Base-by-base conservation (phyloP, 2,113 vertebrate species). In the Campylomormyrus numenius region DNA sequence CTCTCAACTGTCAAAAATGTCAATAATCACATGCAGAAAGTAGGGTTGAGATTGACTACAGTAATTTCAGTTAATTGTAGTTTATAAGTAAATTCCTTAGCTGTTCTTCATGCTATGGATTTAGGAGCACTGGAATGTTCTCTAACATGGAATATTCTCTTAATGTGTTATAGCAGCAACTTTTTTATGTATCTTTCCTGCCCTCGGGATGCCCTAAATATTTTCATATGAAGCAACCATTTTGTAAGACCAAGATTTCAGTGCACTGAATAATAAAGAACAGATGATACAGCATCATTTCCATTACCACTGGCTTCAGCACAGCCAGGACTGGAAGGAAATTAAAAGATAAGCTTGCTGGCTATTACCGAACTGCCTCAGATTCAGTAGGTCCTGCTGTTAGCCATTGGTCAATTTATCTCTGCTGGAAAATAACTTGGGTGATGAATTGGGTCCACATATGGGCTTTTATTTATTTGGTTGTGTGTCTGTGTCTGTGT, bases 391-490 rank as follows among this genome's bases (percentile, higher is more conserved):
- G 91, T 83, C 90, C 62, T 88, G 89, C 83, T 70, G 62, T 80
- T 88, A 31, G 85, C 66, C 21, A 50, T 77, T 85, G 89, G 80
- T 58, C 8, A 17, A 90, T 92, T 94, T 94, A 94, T 94, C 93
- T 92, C 83, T 49, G 21, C 21, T 21, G 89, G 88, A 91, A 93
- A 94, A 94, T 94, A 94, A 94, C 90, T 90, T 91, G 87, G 70
- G 83, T 77, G 21, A 53, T 90, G 89, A 90, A 80, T 88, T 70
- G 27, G 39, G 90, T 45, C 42, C n/a, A 85, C 66, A 87, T 88
- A 90, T 86, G 91, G 62, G 45, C 58, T 93, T 92, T 48, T 49
- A 39, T 62, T 24, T 46, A 21, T 66, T 39, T 19, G 74, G 56
- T 9, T 48, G 11, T 77, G 17, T 49, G 7, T 86, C 27, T 53